Evolutionary conservation across 1,140 invertebrate genomes (phyloP).

Genomic region (Tetranychus urticae): DNA sequence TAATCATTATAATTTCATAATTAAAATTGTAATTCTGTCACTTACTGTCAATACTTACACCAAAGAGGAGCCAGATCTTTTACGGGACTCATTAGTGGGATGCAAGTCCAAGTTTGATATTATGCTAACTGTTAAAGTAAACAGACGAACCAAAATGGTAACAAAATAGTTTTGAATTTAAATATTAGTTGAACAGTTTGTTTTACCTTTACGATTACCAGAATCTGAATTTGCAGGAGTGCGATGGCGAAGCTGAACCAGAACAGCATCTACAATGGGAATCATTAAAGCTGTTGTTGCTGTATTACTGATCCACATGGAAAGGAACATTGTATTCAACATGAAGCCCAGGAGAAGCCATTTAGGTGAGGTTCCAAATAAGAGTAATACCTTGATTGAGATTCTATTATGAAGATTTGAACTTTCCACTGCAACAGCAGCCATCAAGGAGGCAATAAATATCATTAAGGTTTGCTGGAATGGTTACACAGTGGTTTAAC

Average conservation of each 20-base stretch:
- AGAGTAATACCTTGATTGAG: constrained; percentile 20
- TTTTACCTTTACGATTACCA: background rate
- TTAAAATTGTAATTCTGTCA: background rate
- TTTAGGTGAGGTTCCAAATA: constrained; percentile 15
- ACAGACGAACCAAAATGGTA: background rate
- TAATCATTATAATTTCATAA: background rate
- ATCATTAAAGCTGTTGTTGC: constrained; percentile 64
- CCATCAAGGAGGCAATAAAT: constrained; percentile 16
- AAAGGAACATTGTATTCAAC: constrained; percentile 48
- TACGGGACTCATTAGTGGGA: background rate
- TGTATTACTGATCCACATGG: constrained; percentile 66
- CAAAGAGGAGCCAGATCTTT: background rate
- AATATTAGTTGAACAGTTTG: background rate
- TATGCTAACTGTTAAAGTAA: background rate
- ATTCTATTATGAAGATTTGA: constrained; percentile 23
- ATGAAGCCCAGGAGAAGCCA: constrained; percentile 35
- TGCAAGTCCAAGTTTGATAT: background rate
- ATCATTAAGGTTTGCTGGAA: constrained; percentile 36
- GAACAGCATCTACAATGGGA: constrained; percentile 48
- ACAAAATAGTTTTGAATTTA: background rate
- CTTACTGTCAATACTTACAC: background rate
- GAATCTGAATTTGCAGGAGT: background rate
- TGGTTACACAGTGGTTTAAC: background rate
- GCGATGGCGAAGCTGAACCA: constrained; percentile 12
- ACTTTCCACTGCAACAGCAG: constrained; percentile 23